Percentiles rank a stretch among this genome's conserved stretches.
Evolutionary conservation across 1,140 invertebrate species (phyloP).

Genomic region (Diuraphis noxia): DNA sequence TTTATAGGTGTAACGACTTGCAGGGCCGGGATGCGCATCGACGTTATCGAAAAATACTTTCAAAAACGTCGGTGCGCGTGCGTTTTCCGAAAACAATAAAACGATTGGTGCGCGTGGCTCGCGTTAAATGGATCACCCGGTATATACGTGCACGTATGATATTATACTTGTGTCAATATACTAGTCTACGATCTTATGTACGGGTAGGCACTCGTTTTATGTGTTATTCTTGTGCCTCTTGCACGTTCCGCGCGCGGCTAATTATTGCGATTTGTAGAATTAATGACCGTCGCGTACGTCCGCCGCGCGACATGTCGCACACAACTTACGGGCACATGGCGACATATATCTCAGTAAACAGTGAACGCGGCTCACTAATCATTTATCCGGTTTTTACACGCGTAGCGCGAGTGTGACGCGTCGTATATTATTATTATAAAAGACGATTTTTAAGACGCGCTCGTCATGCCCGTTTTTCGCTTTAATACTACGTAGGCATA

Average conservation of each 20-base stretch:
- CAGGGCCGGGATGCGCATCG: no score
- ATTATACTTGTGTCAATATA: not conserved
- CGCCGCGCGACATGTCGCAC: slow-evolving; percentile 7
- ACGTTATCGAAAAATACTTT: no score
- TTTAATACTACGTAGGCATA: no score
- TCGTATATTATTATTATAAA: no score
- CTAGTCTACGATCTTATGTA: not conserved
- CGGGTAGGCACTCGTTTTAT: not conserved
- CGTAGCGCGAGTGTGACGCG: not conserved
- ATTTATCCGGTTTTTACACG: not conserved
- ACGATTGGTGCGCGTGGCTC: no score
- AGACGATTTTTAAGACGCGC: no score
- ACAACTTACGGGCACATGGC: not conserved
- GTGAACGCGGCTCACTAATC: not conserved
- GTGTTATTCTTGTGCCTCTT: slow-evolving; percentile 12
- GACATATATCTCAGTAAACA: not conserved
- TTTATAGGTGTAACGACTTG: no score
- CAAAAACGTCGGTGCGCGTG: no score
- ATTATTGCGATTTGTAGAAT: slow-evolving; percentile 38
- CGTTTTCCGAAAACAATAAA: no score
- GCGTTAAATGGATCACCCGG: no score
- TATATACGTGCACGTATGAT: not conserved
- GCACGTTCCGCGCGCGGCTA: slow-evolving; percentile 20
- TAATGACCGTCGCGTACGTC: not conserved
- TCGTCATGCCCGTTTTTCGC: no score